Evolutionary conservation across 2,113 vertebrate species (phyloP), one percentile per base, ranked within the genome.

Genomic region (Paralichthys olivaceus): DNA sequence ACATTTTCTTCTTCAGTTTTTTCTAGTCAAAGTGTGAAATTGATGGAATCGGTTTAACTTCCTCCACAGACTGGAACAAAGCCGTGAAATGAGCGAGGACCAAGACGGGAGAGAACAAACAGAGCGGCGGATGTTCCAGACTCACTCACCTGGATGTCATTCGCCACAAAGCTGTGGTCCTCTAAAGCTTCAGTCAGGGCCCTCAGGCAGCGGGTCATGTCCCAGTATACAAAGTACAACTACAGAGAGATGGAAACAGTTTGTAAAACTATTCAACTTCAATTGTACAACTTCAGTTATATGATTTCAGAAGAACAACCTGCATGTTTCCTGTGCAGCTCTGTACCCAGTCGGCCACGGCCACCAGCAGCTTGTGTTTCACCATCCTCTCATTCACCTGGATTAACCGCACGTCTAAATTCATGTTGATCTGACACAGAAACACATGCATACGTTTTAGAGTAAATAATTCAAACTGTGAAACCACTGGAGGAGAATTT

Each of bases 211-310:
- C 7, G 66, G 14, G 85, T 70, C 78, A 94, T 86, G 81, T 95
- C 93, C 93, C 94, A 95, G 32, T 92, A 93, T 6, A 95, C 88
- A 66, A 92, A 93, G 71, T 80, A 92, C 57, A 95, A 67, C 94
- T 95, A 37, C 61, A 73, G 58, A 62, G 32, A 34, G 11, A 55
- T 0, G 0, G 34, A 59, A 58, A 7, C 19, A 69, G 8, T 1
- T 6, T 83, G 11, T 13, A 4, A 40, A 13, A 12, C 37, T 40
- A 40, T 40, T 40, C 15, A 25, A 6, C 22, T 51, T 54, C 1
- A 45, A 45, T 15, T 40, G 8, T 40, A 4, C 37, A 40, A 5
- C 15, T 47, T 17, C 17, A 8, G 45, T 2, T 11, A 28, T 9
- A 17, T 14, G 25, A 29, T 56, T 79, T 54, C 22, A 13, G 3